phyloP scores from a whole-genome alignment of 2,113 vertebrate genomes.

The Dipodomys ordii region DNA sequence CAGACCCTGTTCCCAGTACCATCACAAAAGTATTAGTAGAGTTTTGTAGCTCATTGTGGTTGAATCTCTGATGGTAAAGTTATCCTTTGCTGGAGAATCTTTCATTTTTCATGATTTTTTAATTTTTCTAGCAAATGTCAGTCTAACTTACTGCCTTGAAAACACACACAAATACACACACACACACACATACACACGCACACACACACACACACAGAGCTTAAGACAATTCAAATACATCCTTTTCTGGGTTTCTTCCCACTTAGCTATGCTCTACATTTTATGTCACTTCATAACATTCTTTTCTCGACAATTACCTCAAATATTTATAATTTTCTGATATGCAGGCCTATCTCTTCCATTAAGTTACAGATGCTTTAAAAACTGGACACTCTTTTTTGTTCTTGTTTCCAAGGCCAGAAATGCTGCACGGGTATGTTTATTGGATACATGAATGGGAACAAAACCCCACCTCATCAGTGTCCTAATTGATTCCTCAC shows the following conservation, averaged over 20 bases:
- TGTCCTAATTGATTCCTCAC: background rate
- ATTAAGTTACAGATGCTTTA: background rate
- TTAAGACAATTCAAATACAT: background rate
- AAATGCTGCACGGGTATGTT: background rate
- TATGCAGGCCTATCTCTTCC: background rate
- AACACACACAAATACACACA: too few species aligned
- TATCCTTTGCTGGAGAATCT: background rate
- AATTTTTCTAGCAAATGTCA: background rate
- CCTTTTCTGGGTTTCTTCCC: background rate
- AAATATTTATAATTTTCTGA: background rate
- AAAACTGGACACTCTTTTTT: background rate
- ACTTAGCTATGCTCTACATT: background rate
- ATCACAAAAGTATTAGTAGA: too few species aligned
- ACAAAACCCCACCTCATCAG: background rate
- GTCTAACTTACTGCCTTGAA: background rate
- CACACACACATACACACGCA: too few species aligned
- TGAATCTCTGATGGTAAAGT: background rate
- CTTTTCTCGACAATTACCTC: background rate
- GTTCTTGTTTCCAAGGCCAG: background rate
- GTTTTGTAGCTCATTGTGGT: background rate
- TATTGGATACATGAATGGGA: background rate
- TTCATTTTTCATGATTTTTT: background rate
- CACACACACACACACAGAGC: background rate
- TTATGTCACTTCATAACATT: background rate
- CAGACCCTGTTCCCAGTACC: too few species aligned